Percentiles rank a stretch among this genome's conserved stretches.
Conservation (phyloP, 2,113 vertebrate species). For the Gnathonemus echidnorhynchus region DNA sequence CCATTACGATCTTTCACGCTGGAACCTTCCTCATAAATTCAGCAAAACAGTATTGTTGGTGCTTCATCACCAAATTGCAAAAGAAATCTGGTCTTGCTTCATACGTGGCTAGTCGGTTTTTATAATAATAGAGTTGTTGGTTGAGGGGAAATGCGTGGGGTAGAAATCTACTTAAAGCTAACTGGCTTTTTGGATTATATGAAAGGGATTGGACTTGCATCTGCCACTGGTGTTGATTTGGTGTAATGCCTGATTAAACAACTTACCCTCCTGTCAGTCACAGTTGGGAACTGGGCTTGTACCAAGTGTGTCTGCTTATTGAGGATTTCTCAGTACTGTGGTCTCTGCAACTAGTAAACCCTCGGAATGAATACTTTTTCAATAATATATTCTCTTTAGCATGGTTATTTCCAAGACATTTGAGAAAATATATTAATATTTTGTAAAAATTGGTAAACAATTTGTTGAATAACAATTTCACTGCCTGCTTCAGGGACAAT, state of each 20-base stretch:
- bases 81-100: conserved; percentile 24
- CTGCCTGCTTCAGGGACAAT: not conserved
- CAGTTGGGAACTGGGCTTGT: conserved; percentile 56
- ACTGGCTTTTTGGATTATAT: conserved; percentile 53
- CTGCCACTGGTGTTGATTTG: conserved; percentile 58
- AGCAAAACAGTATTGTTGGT: not conserved
- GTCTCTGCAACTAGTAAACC: conserved; percentile 25
- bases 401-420: not conserved
- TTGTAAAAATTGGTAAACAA: not conserved
- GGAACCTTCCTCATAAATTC: not conserved
- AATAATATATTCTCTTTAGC: not conserved
- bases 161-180: conserved; percentile 48
- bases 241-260: conserved; percentile 64
- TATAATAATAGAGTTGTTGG: conserved; percentile 41
- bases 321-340: conserved; percentile 53
- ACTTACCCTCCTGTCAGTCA: conserved; percentile 63
- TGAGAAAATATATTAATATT: not conserved
- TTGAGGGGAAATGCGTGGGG: conserved; percentile 30
- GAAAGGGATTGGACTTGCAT: conserved; percentile 59
- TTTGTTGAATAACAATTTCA: not conserved
- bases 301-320: conserved; percentile 36
- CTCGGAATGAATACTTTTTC: not conserved
- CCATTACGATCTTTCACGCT: not conserved
- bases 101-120: conserved; percentile 25
- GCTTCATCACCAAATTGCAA: not conserved